Evolutionary conservation across 30 jellyfish, hydroid and myxozoan species (phyloP).

Genomic region (Phacellophora camtschatica): DNA sequence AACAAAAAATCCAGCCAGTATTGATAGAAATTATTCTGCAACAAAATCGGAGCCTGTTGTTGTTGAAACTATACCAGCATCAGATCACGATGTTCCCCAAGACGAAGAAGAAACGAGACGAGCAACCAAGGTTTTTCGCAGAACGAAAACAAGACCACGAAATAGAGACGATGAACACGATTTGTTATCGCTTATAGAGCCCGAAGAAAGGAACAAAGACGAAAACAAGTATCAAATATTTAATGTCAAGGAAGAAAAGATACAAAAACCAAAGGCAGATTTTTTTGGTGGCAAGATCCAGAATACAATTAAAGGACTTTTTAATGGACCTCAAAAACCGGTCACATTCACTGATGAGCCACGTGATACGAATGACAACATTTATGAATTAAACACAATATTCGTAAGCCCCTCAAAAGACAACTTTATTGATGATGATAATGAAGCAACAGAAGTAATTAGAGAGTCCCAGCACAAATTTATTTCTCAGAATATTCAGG

Average conservation of each 20-base stretch:
- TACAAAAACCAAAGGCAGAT: neutral
- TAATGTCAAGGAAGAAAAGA: neutral
- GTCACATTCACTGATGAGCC: too few species aligned
- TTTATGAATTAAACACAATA: too few species aligned
- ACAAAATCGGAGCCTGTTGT: too few species aligned
- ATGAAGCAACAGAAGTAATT: slow-evolving; percentile 15
- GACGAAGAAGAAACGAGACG: neutral
- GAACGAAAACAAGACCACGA: too few species aligned
- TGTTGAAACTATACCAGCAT: too few species aligned
- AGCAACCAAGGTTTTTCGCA: neutral
- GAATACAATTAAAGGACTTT: neutral
- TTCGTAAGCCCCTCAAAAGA: neutral
- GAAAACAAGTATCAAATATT: neutral
- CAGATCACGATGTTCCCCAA: neutral
- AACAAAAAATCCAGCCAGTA: neutral
- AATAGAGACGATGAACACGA: too few species aligned
- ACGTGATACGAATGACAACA: too few species aligned
- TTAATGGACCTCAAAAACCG: neutral
- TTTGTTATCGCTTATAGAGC: too few species aligned
- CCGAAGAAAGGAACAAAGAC: neutral
- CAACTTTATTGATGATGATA: neutral
- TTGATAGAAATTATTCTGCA: too few species aligned
- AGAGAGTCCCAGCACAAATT: too few species aligned
- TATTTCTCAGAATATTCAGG: too few species aligned
- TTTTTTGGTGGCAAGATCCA: neutral